A percentile compares a stretch with the other conserved stretches of the same genome.
Conservation (phyloP, 2,888 invertebrate species). For the Cephus runcator region DNA sequence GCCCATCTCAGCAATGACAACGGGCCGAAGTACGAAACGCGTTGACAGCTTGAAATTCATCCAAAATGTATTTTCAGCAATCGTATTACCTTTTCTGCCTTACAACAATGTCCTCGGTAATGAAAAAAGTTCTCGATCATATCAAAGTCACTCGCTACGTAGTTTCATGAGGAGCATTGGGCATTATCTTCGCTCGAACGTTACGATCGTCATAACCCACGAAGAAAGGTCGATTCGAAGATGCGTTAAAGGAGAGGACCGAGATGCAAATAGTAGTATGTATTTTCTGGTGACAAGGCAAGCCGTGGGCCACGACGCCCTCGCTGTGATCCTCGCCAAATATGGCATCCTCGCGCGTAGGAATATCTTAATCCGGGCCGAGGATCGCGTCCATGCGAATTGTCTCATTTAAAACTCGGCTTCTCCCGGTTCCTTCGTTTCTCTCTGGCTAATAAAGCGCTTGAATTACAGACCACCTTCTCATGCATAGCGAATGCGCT, state of each 20-base stretch:
- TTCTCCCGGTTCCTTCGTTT: conserved; percentile 9
- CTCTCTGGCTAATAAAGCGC: conserved; percentile 49
- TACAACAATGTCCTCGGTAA: background rate
- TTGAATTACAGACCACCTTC: conserved; percentile 44
- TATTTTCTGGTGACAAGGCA: background rate
- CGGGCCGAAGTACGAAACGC: background rate
- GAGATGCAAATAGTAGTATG: background rate
- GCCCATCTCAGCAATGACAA: conserved; percentile 11
- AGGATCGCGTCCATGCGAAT: conserved; percentile 37
- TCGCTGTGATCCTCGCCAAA: background rate
- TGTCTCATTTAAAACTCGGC: conserved; percentile 42
- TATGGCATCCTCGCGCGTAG: background rate
- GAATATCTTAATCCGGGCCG: conserved; percentile 37
- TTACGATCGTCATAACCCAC: background rate
- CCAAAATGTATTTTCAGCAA: background rate
- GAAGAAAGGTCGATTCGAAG: background rate
- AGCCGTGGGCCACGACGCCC: background rate
- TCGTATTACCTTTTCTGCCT: background rate
- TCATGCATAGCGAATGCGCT: conserved; percentile 17
- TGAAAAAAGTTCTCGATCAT: background rate
- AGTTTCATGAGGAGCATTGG: too few relatives aligned
- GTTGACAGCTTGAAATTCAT: background rate
- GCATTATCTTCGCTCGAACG: too few relatives aligned
- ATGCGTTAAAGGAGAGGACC: background rate
- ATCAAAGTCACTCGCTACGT: background rate